phyloP scores from a whole-genome alignment of 2,797 vertebrate genomes.

The Gadopsis marmoratus region DNA sequence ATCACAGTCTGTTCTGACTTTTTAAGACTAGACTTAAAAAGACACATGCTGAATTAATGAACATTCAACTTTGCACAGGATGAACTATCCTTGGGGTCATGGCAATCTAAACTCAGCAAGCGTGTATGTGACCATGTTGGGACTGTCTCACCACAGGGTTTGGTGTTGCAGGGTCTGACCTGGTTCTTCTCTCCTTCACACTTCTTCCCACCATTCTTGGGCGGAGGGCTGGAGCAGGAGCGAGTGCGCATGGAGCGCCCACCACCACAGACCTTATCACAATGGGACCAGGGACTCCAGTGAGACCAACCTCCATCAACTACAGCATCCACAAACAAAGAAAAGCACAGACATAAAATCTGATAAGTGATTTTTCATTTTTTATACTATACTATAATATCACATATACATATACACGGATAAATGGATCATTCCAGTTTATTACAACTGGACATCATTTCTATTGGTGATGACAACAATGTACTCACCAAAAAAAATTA shows the following conservation, averaged over 20 bases:
- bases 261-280: conserved; percentile 89
- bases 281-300: conserved; percentile 93
- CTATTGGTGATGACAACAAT: not conserved
- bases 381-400: not conserved
- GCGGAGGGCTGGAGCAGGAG: conserved; percentile 91
- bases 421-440: not conserved
- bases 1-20: conserved; percentile 19
- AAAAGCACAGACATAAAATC: not conserved
- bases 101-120: not conserved
- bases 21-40: not conserved
- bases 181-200: conserved; percentile 90
- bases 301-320: conserved; percentile 91
- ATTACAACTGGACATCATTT: not conserved
- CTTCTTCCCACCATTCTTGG: conserved; percentile 90
- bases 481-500: not conserved
- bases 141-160: conserved; percentile 87
- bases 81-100: not conserved
- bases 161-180: conserved; percentile 89
- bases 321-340: conserved; percentile 51
- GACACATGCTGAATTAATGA: conserved; percentile 25
- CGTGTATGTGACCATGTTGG: not conserved
- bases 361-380: not conserved
- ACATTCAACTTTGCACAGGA: not conserved
- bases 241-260: conserved; percentile 89
- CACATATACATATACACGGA: not conserved